These are phyloP conservation scores for Acipenser ruthenus DNA, from an alignment of 2,797 vertebrate species.

Conservation along the genomic window DNA sequence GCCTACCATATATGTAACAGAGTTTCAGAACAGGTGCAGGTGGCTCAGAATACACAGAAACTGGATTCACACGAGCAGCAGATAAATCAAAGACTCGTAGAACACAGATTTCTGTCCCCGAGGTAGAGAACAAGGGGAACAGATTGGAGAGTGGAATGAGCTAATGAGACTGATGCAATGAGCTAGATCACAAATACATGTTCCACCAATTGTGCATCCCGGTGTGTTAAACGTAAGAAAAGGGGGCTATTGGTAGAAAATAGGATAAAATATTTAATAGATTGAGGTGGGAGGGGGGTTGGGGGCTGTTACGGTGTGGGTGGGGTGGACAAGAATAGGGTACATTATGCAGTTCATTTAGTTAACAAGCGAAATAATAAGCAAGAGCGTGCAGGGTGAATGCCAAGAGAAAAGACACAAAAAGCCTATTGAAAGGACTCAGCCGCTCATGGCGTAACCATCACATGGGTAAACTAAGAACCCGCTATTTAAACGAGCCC, in stretches of 20 bases:
- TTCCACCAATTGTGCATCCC: not conserved
- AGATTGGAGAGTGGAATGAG: not conserved
- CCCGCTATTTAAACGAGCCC: constrained; percentile 78
- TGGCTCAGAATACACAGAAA: too few species aligned
- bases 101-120: too few species aligned
- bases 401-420: constrained; percentile 95
- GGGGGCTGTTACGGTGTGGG: constrained; percentile 87
- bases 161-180: not conserved
- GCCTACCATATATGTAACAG: too few species aligned
- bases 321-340: constrained; percentile 98
- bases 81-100: too few species aligned
- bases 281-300: constrained; percentile 64
- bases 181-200: not conserved
- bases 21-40: too few species aligned
- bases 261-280: constrained; percentile 70
- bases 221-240: not conserved
- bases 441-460: constrained; percentile 77
- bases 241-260: constrained; percentile 40
- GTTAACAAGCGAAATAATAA: constrained; percentile 99
- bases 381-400: constrained; percentile 97
- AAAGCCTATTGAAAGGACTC: constrained; percentile 90
- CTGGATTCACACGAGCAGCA: too few species aligned
- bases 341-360: constrained; percentile 99
- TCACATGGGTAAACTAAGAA: constrained; percentile 80
- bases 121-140: too few species aligned